phyloP scores from a whole-genome alignment of 2,888 invertebrate species.

The Allolobophora icterica region DNA sequence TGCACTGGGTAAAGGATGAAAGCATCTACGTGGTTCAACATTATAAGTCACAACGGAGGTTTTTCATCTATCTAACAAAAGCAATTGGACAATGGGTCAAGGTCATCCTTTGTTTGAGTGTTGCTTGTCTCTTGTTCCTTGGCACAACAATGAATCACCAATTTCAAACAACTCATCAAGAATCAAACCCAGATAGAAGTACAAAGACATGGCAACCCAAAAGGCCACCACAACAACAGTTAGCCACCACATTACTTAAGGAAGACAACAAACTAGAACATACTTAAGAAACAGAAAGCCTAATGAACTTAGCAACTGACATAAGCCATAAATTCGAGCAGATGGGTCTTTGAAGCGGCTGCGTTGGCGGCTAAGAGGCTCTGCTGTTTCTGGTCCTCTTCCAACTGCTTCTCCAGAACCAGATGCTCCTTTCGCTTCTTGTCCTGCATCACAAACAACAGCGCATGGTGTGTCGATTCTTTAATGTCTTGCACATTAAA shows the following conservation, averaged over 20 bases:
- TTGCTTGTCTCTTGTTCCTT: no score
- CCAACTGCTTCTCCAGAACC: conserved; percentile 54
- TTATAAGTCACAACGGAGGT: no score
- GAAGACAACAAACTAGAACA: no score
- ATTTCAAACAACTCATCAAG: neutral
- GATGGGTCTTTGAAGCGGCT: conserved; percentile 52
- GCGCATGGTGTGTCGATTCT: neutral
- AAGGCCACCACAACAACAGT: no score
- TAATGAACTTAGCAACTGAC: conserved; percentile 42
- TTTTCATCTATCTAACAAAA: no score
- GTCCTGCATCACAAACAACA: conserved; percentile 43
- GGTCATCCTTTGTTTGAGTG: no score
- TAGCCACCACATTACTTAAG: no score
- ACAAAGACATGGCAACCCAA: neutral
- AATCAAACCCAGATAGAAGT: neutral
- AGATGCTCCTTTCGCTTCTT: conserved; percentile 54
- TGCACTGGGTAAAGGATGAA: no score
- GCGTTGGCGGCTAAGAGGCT: conserved; percentile 55
- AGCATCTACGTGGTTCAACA: no score
- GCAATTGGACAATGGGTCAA: no score
- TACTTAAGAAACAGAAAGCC: neutral
- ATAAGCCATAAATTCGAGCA: conserved; percentile 54
- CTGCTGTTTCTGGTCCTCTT: conserved; percentile 56
- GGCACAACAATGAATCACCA: no score
- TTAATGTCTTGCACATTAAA: no score